Percentiles rank a stretch among this genome's conserved stretches.
phyloP scores from a whole-genome alignment of 2,113 vertebrate genomes.

The Ciconia stormi region DNA sequence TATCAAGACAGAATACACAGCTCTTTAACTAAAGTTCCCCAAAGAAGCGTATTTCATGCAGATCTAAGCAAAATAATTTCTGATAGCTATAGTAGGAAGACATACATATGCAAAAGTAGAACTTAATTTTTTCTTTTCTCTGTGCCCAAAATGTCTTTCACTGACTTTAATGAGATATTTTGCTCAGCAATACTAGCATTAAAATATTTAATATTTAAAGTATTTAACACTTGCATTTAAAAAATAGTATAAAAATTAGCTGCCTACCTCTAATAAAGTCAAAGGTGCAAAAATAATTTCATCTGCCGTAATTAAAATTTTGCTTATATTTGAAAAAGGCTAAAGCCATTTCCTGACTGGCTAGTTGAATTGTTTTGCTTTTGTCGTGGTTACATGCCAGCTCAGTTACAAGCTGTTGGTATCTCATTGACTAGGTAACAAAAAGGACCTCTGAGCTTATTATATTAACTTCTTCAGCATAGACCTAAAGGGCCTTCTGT shows the following conservation, averaged over 20 bases:
- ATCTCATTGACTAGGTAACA: not conserved
- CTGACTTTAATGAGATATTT: not conserved
- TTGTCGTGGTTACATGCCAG: not conserved
- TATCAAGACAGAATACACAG: conserved; percentile 16
- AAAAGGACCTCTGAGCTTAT: not conserved
- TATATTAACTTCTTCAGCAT: not conserved
- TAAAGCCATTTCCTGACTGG: not conserved
- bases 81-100: not conserved
- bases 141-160: not conserved
- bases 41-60: conserved; percentile 23
- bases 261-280: not conserved
- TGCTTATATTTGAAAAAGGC: not conserved
- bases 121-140: not conserved
- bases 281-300: not conserved
- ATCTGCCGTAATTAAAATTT: not conserved
- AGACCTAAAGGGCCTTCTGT: not conserved
- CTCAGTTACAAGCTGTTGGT: not conserved
- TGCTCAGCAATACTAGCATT: not conserved
- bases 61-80: not conserved
- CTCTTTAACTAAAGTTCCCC: not conserved
- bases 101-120: not conserved
- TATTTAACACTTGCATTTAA: not conserved
- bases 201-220: not conserved
- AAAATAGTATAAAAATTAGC: not conserved
- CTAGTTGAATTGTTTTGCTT: not conserved